These are phyloP conservation scores for Cygnus buccinator DNA, from an alignment of 2,113 vertebrate species.

Conservation along the genomic window DNA sequence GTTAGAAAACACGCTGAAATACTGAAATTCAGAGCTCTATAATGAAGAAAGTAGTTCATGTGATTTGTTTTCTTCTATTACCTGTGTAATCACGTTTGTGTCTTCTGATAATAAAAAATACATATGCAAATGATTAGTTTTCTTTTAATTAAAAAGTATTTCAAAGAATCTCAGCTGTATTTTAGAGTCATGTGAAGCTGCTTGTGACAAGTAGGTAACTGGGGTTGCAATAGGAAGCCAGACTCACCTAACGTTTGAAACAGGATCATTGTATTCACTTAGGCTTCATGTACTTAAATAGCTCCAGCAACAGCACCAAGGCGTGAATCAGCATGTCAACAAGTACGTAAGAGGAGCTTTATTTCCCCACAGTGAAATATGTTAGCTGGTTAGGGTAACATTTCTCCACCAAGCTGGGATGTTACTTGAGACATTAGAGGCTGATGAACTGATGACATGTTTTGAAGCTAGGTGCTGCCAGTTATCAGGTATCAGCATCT, in stretches of 20 bases:
- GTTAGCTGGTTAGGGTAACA: constrained; percentile 37
- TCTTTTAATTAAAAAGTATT: constrained; percentile 21
- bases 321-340: constrained; percentile 29
- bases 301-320: neutral
- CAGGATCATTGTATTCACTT: neutral
- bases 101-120: constrained; percentile 3
- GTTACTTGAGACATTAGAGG: constrained; percentile 36
- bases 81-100: neutral
- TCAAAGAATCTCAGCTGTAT: neutral
- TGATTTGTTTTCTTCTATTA: neutral
- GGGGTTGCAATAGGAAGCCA: neutral
- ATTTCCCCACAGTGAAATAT: constrained; percentile 27
- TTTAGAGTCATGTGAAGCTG: neutral
- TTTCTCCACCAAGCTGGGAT: neutral
- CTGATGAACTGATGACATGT: constrained; percentile 25
- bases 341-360: neutral
- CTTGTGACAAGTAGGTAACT: neutral
- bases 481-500: constrained; percentile 66
- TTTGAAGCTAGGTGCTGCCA: constrained; percentile 49
- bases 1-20: neutral
- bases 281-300: neutral
- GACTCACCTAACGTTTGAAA: neutral
- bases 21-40: neutral
- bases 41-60: neutral
- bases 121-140: neutral